Conservation (phyloP, 2,113 vertebrate species). For the Hydrochoerus hydrochaeris region DNA sequence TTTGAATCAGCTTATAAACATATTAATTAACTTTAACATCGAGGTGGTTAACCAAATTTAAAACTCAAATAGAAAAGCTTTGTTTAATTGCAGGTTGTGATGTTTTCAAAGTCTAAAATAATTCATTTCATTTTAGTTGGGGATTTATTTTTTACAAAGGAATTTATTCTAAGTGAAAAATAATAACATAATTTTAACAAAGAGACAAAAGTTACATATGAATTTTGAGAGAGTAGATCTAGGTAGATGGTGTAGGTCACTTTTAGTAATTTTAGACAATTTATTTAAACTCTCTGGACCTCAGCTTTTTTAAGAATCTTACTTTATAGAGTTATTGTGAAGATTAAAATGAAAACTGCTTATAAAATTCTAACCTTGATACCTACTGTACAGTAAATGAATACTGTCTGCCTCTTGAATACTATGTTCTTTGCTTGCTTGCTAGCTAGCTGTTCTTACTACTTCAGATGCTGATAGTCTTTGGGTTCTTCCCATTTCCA, state of each 20-base stretch:
- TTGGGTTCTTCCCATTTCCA: neutral
- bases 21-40: neutral
- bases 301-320: neutral
- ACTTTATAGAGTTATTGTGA: slow-evolving; percentile 31
- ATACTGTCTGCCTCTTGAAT: neutral
- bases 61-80: slow-evolving; percentile 29
- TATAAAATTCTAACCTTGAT: neutral
- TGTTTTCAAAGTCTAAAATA: neutral
- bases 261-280: slow-evolving; percentile 31
- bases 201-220: neutral
- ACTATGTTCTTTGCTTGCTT: neutral
- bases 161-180: slow-evolving; percentile 50
- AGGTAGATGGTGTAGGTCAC: neutral
- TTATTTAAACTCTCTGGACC: neutral
- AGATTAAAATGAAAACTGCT: slow-evolving; percentile 39
- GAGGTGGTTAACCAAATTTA: neutral
- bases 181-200: slow-evolving; percentile 19
- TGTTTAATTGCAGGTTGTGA: slow-evolving; percentile 52
- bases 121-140: slow-evolving; percentile 10
- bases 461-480: neutral
- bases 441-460: neutral
- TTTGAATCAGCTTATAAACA: neutral
- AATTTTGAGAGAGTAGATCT: slow-evolving; percentile 49
- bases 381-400: neutral
- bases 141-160: neutral